These are phyloP conservation scores for Mionectes olivaceus DNA, from an alignment of 2,797 vertebrate genomes.

Conservation along the genomic window DNA sequence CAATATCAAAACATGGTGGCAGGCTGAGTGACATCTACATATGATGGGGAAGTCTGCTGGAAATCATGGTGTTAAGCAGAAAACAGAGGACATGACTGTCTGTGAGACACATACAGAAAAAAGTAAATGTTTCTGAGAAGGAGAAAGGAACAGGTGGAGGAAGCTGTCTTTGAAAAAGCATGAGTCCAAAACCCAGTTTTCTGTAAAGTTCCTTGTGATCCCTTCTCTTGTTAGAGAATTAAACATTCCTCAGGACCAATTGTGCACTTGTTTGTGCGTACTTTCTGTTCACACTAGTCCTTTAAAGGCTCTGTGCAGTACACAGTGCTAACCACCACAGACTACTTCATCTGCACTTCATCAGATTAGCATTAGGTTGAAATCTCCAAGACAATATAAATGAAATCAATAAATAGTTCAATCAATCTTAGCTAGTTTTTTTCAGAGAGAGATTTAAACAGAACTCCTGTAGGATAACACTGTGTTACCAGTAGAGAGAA, in stretches of 20 bases:
- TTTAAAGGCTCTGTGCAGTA: not conserved
- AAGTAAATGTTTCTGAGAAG: slow-evolving; percentile 19
- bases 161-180: not conserved
- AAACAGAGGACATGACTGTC: slow-evolving; percentile 43
- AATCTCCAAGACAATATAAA: slow-evolving; percentile 20
- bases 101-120: slow-evolving; percentile 51
- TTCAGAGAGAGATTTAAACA: slow-evolving; percentile 8
- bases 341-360: slow-evolving; percentile 41
- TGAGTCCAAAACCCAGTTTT: not conserved
- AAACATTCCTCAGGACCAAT: not conserved
- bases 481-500: not conserved
- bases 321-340: not conserved
- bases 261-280: not conserved
- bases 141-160: not conserved
- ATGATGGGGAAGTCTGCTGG: slow-evolving; percentile 46
- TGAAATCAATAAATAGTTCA: slow-evolving; percentile 38
- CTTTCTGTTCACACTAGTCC: not conserved
- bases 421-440: slow-evolving; percentile 3
- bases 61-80: slow-evolving; percentile 30
- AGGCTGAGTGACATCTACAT: slow-evolving; percentile 18
- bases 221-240: not conserved
- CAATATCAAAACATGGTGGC: not conserved
- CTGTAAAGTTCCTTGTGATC: not conserved
- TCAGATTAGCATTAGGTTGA: slow-evolving; percentile 52
- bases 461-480: not conserved